Evolutionary conservation across 2,797 vertebrate genomes (phyloP).

Genomic region (Otolemur crassicaudatus): DNA sequence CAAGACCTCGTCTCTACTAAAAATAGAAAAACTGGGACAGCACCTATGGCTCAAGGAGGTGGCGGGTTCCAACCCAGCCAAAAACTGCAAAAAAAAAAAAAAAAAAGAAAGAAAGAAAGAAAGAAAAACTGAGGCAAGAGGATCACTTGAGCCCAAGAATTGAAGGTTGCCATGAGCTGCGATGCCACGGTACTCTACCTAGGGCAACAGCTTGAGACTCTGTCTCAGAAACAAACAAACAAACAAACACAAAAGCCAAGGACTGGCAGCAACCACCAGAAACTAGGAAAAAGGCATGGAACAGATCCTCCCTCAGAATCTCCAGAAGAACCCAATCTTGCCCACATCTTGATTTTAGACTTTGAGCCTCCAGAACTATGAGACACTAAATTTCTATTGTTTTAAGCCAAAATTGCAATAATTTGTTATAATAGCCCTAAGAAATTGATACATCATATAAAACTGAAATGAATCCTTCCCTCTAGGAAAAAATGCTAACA

Average conservation of each 20-base stretch:
- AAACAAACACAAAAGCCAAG: background rate
- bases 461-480: background rate
- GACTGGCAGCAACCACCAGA: background rate
- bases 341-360: background rate
- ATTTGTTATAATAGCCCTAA: background rate
- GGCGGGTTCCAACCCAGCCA: too few relatives aligned
- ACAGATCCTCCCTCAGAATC: background rate
- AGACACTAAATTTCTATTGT: constrained; percentile 8
- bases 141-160: too few relatives aligned
- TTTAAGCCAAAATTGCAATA: background rate
- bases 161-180: too few relatives aligned
- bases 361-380: background rate
- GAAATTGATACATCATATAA: background rate
- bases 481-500: constrained; percentile 27
- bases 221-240: too few relatives aligned
- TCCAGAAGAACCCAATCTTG: background rate
- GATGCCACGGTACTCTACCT: too few relatives aligned
- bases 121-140: too few relatives aligned
- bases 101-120: too few relatives aligned
- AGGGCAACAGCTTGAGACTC: too few relatives aligned
- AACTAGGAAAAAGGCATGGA: background rate
- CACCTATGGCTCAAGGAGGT: too few relatives aligned
- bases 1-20: too few relatives aligned
- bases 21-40: too few relatives aligned
- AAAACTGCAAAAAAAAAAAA: too few relatives aligned